Evolutionary conservation across 2,113 vertebrate genomes (phyloP).

Genomic region (Cyanoderma ruficeps): DNA sequence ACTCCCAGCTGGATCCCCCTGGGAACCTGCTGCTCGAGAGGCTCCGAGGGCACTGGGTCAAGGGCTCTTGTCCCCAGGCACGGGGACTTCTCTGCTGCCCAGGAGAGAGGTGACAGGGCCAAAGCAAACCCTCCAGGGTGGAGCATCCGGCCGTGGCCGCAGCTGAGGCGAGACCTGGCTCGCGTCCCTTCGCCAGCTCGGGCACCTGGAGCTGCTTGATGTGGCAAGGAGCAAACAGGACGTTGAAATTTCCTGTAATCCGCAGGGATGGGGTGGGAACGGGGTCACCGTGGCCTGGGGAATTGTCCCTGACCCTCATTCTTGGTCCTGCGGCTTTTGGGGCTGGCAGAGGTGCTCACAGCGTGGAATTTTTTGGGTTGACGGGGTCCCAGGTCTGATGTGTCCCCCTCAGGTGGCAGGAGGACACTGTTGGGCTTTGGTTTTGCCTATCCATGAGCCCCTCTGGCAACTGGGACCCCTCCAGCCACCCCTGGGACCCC

Average conservation of each 20-base stretch:
- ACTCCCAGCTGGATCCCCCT: not conserved
- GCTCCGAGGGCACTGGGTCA: not conserved
- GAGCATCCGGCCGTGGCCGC: not conserved
- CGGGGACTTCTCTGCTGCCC: not conserved
- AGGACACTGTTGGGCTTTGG: not conserved
- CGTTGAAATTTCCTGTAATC: not conserved
- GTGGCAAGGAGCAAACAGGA: not conserved
- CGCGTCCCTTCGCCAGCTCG: rapidly evolving
- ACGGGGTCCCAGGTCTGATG: not conserved
- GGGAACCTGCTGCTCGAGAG: not conserved
- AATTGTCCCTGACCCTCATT: rapidly evolving
- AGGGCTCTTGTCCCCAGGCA: not conserved
- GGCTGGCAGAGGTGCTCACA: not conserved
- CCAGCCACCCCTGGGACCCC: not conserved
- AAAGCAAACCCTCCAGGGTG: constrained; percentile 31
- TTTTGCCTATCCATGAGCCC: rapidly evolving
- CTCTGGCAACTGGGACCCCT: not conserved
- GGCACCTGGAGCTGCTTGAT: not conserved
- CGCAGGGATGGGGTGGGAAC: rapidly evolving
- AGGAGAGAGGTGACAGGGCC: not conserved
- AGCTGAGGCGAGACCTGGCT: not conserved
- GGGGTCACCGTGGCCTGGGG: rapidly evolving
- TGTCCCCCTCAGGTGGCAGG: not conserved
- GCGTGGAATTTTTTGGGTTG: rapidly evolving
- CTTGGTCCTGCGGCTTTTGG: rapidly evolving